Evolutionary conservation across 2,888 invertebrate species (phyloP), one percentile per base, ranked within the genome.

Genomic region (Sclerodermus sp.): DNA sequence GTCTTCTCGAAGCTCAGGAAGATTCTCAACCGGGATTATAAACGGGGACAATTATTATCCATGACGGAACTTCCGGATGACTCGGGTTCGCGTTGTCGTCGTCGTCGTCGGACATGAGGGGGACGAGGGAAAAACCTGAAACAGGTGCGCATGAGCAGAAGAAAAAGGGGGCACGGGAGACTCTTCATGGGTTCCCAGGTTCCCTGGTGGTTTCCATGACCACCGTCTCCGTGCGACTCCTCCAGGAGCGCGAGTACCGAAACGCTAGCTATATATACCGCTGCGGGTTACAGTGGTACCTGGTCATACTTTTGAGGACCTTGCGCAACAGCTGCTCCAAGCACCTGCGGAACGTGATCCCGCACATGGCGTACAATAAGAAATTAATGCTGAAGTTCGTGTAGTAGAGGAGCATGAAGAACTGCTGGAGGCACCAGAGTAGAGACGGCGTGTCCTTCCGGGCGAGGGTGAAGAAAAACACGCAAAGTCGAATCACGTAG

Each of bases 381-480:
- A 85, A 85, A 68, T 85, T 85, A 51, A 86, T 82, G 67, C 84
- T 83, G 74, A 86, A 86, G 69, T 87, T 85, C 5, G 85, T 84
- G 73, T 86, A 86, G 70, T 85, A 86, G 1, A 87, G 76, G 1
- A 85, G 72, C 82, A 85, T 84, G 57, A 83, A 82, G 52, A 85
- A 80, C 61, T 85, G 83, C 57, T 85, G 84, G 18, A 82, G 63
- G 55, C 83, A 83, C 79, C 81, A 82, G 2, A 83, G 68, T 13
- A 76, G 66, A 12, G 74, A 70, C 0, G 82, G 80, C 1, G 78
- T 71, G 17, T 76, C 62, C 60, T 76, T 77, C 9, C 78, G 75
- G 55, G 79, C 78, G 34, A 82, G 63, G 0, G 82, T 79, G 69
- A 79, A 80, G 58, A 80, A 80, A 64, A 81, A 83, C 3, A 80